Conservation (phyloP, 2,113 vertebrate genomes). For the Megalops atlanticus region DNA sequence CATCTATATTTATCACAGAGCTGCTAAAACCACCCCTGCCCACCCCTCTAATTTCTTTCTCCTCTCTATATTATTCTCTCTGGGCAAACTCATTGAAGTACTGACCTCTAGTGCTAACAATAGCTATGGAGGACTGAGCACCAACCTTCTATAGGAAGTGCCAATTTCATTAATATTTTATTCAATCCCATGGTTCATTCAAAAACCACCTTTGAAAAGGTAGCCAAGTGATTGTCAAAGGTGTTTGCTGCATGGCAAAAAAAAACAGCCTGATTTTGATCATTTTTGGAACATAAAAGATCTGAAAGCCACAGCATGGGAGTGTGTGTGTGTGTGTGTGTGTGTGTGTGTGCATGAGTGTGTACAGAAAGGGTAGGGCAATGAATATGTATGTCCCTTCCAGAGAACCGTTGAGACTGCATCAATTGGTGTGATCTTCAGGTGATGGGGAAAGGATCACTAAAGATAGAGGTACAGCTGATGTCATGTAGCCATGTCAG, state of each 20-base stretch:
- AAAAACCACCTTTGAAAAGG: background rate
- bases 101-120: conserved; percentile 63
- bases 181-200: conserved; percentile 42
- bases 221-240: background rate
- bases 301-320: too few species aligned
- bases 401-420: too few species aligned
- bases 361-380: background rate
- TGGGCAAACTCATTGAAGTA: conserved; percentile 61
- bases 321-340: too few species aligned
- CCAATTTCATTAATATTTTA: conserved; percentile 49
- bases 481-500: too few species aligned
- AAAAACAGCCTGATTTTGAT: background rate
- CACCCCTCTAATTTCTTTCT: conserved; percentile 31
- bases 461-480: too few species aligned
- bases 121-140: conserved; percentile 59
- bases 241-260: background rate
- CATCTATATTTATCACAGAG: conserved; percentile 47
- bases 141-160: conserved; percentile 52
- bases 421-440: too few species aligned
- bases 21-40: conserved; percentile 30
- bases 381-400: background rate
- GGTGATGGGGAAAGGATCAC: too few species aligned
- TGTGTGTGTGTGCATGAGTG: too few species aligned
- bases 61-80: conserved; percentile 43
- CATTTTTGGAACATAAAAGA: too few species aligned